Evolutionary conservation across 2,888 invertebrate species (phyloP), one percentile per base, ranked within the genome.

Genomic region (Ormyrus thymus): DNA sequence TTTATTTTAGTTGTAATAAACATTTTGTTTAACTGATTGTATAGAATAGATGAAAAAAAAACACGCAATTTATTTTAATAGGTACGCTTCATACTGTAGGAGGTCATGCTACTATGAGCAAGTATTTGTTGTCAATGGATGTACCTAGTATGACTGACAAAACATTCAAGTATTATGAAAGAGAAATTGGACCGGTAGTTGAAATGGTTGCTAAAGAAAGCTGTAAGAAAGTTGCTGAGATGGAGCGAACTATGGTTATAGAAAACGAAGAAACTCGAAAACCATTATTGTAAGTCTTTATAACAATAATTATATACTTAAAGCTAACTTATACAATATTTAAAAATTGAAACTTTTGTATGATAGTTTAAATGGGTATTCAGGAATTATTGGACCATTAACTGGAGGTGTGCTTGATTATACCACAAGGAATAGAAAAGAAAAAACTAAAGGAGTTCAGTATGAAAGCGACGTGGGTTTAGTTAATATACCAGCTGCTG

Each of bases 281-380:
- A 55, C 11, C 55, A 55, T n/a, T 10, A 11, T 55, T 10, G 11
- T n/a, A 55, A 55, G n/a, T n/a, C n/a, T n/a, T 55, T 5, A 11
- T 55, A 55, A 55, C 11, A 55, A n/a, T 55, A 55, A 11, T 55
- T 10, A 55, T 55, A n/a, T n/a, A n/a, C n/a, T 55, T 55, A 55
- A 55, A 55, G 7, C 9, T 55, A 55, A 11, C 9, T 55, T 55
- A 55, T 11, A 11, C n/a, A 10, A 11, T 11, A 55, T 8, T 11
- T 55, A 55, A 11, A 11, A 11, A 55, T 55, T 55, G n/a, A n/a
- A n/a, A n/a, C 55, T 55, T 55, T 55, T 11, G 13, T 78, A 83
- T 48, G 80, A 81, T 48, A 83, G 81, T 48, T 76, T 81, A 13
- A 82, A 82, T 70, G 83, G 84, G 13, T 72, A 61, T 59, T 48